Evolutionary conservation across 1,140 invertebrate genomes (phyloP).

Genomic region (Melipona quadrifasciata): DNA sequence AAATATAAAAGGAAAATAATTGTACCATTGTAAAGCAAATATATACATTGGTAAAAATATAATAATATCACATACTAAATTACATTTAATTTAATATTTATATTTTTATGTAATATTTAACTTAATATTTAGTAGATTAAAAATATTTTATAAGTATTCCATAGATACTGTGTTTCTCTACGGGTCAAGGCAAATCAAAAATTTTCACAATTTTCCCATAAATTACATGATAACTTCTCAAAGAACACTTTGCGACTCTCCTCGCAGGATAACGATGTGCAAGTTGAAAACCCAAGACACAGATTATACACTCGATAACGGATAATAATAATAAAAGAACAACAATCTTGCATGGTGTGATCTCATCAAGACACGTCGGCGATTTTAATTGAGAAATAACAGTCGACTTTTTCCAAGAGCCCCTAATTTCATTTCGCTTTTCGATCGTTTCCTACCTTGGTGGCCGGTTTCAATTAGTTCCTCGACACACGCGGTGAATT

Average conservation of each 20-base stretch:
- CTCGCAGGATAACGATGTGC: background rate
- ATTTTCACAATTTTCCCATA: too few species aligned
- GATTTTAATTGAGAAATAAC: slow-evolving; percentile 46
- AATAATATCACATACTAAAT: too few species aligned
- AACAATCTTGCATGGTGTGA: background rate
- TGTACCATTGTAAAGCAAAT: too few species aligned
- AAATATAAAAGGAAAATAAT: too few species aligned
- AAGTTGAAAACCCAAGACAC: background rate
- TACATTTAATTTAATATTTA: too few species aligned
- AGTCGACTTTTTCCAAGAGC: background rate
- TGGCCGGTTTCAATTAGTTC: slow-evolving; percentile 18
- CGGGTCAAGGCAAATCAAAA: too few species aligned
- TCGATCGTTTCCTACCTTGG: background rate
- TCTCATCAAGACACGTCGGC: background rate
- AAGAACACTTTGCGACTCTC: background rate
- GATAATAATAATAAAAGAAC: slow-evolving; percentile 24
- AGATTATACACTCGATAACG: background rate
- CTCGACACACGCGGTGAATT: background rate
- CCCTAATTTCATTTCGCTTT: slow-evolving; percentile 24
- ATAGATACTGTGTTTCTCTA: too few species aligned
- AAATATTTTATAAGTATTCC: too few species aligned
- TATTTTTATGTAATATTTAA: too few species aligned
- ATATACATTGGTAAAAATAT: too few species aligned
- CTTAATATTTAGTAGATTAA: too few species aligned
- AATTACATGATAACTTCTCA: background rate